A percentile compares a stretch with the other conserved stretches of the same genome.
phyloP scores from a whole-genome alignment of 2,888 invertebrate genomes.

The Tuta absoluta region DNA sequence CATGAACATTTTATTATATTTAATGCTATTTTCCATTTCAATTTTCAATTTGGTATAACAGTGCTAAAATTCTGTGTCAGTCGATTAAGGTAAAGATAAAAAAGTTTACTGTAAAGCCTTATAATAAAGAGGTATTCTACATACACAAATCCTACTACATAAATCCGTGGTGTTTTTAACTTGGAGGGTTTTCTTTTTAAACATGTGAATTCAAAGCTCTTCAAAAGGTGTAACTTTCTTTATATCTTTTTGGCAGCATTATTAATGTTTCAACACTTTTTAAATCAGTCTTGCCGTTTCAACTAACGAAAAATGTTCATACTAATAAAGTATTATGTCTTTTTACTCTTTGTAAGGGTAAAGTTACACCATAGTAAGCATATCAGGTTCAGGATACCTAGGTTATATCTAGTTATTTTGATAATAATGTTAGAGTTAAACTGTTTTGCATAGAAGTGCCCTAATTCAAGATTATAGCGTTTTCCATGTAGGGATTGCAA shows the following conservation, averaged over 20 bases:
- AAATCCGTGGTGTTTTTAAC: no score
- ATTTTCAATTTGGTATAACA: no score
- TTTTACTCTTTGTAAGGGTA: conserved; percentile 29
- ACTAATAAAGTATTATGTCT: conserved; percentile 15
- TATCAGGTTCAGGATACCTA: conserved; percentile 65
- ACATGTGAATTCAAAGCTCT: neutral
- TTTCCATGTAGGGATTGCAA: neutral
- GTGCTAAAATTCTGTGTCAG: no score
- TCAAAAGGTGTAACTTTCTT: conserved; percentile 32
- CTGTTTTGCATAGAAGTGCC: conserved; percentile 36
- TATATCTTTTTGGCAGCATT: conserved; percentile 35
- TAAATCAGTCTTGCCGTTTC: conserved; percentile 32
- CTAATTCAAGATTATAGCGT: conserved; percentile 25
- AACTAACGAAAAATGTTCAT: conserved; percentile 26
- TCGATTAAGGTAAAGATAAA: no score
- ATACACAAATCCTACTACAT: no score
- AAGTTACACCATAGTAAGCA: conserved; percentile 60
- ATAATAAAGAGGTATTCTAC: no score
- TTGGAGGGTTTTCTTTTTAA: no score
- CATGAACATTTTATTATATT: no score
- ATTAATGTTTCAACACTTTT: conserved; percentile 30
- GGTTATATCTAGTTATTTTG: conserved; percentile 57
- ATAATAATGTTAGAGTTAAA: conserved; percentile 45
- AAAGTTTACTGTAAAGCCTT: no score
- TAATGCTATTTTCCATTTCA: no score